Percentiles rank a stretch among this genome's conserved stretches.
These are phyloP conservation scores for Triops longicaudatus DNA, from an alignment of 1,140 invertebrate genomes.

Conservation along the genomic window DNA sequence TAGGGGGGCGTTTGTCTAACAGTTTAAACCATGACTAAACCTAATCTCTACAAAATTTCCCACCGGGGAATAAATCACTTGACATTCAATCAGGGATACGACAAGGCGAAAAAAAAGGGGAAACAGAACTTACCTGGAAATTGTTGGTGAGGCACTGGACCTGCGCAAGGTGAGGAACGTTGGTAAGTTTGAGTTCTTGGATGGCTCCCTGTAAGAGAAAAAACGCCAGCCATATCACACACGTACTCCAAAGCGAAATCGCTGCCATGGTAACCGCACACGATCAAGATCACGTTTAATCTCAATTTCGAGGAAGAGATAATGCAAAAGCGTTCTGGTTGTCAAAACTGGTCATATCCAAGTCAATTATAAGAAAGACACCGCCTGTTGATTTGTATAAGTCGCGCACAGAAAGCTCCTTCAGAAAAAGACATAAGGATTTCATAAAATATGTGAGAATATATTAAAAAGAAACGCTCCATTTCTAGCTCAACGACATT, in stretches of 20 bases:
- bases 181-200: conserved; percentile 62
- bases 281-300: background rate
- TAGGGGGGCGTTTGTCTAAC: conserved; percentile 5
- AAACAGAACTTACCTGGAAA: conserved; percentile 37
- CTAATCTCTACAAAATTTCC: background rate
- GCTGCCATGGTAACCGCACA: background rate
- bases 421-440: background rate
- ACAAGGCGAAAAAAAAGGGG: conserved; percentile 18
- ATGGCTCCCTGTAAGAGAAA: conserved; percentile 58
- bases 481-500: background rate
- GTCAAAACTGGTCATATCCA: background rate
- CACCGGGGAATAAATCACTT: conserved; percentile 4
- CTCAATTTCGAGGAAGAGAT: too few relatives aligned
- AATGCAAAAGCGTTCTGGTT: background rate
- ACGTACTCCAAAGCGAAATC: conserved; percentile 6
- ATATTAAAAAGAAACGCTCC: background rate
- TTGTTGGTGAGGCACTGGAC: conserved; percentile 52
- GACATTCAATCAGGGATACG: conserved; percentile 9
- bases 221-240: conserved; percentile 21
- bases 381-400: background rate
- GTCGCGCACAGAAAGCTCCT: background rate
- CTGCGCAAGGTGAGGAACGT: conserved; percentile 54
- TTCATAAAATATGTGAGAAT: too few relatives aligned
- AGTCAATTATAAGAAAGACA: background rate
- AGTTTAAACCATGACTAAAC: conserved; percentile 8